These are phyloP conservation scores for Bergia sp. DNA, from an alignment of 92 coral and sea anemone genomes.

Conservation along the genomic window DNA sequence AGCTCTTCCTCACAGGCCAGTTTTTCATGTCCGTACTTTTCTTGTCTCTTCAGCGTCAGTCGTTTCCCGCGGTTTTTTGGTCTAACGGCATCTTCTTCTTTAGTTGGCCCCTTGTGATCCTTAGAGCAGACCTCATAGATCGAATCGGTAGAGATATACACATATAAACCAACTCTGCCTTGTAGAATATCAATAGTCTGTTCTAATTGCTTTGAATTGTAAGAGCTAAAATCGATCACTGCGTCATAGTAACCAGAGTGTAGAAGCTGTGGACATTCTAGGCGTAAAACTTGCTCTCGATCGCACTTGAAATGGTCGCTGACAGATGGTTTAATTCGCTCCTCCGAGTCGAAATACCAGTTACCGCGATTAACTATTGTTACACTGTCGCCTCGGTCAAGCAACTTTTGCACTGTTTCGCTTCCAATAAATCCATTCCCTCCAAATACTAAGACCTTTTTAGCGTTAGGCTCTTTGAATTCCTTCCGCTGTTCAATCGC, in stretches of 20 bases:
- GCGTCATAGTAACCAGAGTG: constrained; percentile 80
- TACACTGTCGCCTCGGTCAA: constrained; percentile 72
- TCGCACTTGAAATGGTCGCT: constrained; percentile 78
- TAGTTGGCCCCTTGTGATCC: constrained; percentile 71
- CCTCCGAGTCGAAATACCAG: constrained; percentile 91
- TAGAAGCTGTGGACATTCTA: constrained; percentile 85
- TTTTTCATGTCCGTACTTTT: constrained; percentile 92
- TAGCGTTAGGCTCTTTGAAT: background rate
- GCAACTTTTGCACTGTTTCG: constrained; percentile 69
- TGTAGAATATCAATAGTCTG: constrained; percentile 72
- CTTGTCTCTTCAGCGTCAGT: constrained; percentile 70
- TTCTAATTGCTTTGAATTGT: constrained; percentile 77
- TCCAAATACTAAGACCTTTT: constrained; percentile 85
- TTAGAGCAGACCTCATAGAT: constrained; percentile 92
- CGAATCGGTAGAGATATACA: constrained; percentile 92
- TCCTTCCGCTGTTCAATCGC: constrained; percentile 26
- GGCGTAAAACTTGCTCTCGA: constrained; percentile 76
- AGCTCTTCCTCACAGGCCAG: constrained; percentile 94
- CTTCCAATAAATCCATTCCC: constrained; percentile 98
- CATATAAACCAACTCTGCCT: constrained; percentile 83
- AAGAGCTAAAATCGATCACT: constrained; percentile 95
- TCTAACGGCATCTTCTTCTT: constrained; percentile 89
- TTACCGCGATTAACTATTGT: constrained; percentile 95
- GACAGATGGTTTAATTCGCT: constrained; percentile 78
- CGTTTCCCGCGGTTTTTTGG: constrained; percentile 78